These are phyloP conservation scores for Syngnathus rostellatus DNA, from an alignment of 2,797 vertebrate genomes.

Conservation along the genomic window DNA sequence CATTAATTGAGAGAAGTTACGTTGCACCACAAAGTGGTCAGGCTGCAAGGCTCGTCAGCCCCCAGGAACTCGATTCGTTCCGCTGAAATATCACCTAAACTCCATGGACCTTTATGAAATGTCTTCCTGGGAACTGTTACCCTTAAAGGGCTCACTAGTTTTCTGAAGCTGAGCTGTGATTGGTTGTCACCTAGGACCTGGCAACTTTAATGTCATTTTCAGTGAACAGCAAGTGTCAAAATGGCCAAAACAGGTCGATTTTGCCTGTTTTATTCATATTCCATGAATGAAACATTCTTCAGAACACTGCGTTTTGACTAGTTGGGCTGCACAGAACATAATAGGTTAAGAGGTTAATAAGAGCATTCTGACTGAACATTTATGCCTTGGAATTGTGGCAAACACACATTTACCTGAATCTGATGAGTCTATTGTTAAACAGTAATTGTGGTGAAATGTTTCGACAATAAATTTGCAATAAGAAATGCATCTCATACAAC, in stretches of 20 bases:
- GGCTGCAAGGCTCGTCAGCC: constrained; percentile 32
- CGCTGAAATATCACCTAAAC: constrained; percentile 23
- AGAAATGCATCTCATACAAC: background rate
- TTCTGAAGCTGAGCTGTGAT: too few relatives aligned
- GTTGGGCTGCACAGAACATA: too few relatives aligned
- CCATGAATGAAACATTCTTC: too few relatives aligned
- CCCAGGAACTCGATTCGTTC: constrained; percentile 33
- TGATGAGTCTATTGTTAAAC: background rate
- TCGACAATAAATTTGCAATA: background rate
- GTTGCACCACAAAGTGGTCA: constrained; percentile 30
- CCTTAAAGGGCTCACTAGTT: constrained; percentile 5
- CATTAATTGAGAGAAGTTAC: constrained; percentile 17
- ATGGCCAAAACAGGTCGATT: too few relatives aligned
- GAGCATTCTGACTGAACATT: background rate
- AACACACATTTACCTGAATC: background rate
- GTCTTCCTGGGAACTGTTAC: constrained; percentile 18
- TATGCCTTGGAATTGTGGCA: background rate
- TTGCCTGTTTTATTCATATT: too few relatives aligned
- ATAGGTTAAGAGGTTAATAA: too few relatives aligned
- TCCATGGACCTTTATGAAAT: constrained; percentile 23
- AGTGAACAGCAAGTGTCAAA: too few relatives aligned
- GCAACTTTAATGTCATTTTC: too few relatives aligned
- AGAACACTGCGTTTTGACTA: too few relatives aligned
- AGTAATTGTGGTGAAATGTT: background rate
- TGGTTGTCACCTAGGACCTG: too few relatives aligned